Evolutionary conservation across 2,113 vertebrate species (phyloP).

Genomic region (Halichoeres trimaculatus): DNA sequence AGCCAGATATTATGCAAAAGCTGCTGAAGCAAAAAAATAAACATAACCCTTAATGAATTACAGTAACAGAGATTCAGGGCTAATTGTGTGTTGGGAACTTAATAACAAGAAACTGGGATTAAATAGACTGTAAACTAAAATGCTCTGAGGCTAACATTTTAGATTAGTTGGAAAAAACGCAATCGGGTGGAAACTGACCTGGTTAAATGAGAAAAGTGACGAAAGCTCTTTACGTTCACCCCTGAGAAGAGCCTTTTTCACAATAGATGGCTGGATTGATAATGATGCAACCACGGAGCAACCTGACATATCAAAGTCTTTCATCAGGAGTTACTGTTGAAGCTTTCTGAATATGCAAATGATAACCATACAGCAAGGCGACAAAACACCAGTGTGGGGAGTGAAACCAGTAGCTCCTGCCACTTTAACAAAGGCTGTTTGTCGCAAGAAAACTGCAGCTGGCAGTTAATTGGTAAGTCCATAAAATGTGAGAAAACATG

Average conservation of each 20-base stretch:
- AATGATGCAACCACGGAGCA: constrained; percentile 70
- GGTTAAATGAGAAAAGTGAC: constrained; percentile 47
- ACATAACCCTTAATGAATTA: constrained; percentile 65
- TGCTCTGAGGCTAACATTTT: constrained; percentile 11
- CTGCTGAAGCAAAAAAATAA: constrained; percentile 23
- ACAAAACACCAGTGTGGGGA: constrained; percentile 14
- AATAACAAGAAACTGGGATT: constrained; percentile 49
- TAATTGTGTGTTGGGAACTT: constrained; percentile 55
- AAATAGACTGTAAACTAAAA: constrained; percentile 36
- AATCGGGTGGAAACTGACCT: constrained; percentile 35
- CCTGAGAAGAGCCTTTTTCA: constrained; percentile 31
- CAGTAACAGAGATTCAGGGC: constrained; percentile 31
- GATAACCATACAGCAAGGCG: constrained; percentile 35
- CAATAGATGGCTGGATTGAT: constrained; percentile 53
- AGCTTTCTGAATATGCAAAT: constrained; percentile 52
- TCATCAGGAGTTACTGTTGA: constrained; percentile 37
- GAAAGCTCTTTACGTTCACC: constrained; percentile 39
- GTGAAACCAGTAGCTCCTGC: not conserved
- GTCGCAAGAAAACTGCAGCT: not conserved
- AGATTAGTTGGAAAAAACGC: constrained; percentile 29
- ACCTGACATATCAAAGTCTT: constrained; percentile 69
- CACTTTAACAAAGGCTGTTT: not conserved
- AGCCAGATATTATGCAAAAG: constrained; percentile 69
- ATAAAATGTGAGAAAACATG: no score
- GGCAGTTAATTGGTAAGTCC: not conserved